These are phyloP conservation scores for Pampus argenteus DNA, from an alignment of 2,797 vertebrate genomes.

Conservation along the genomic window DNA sequence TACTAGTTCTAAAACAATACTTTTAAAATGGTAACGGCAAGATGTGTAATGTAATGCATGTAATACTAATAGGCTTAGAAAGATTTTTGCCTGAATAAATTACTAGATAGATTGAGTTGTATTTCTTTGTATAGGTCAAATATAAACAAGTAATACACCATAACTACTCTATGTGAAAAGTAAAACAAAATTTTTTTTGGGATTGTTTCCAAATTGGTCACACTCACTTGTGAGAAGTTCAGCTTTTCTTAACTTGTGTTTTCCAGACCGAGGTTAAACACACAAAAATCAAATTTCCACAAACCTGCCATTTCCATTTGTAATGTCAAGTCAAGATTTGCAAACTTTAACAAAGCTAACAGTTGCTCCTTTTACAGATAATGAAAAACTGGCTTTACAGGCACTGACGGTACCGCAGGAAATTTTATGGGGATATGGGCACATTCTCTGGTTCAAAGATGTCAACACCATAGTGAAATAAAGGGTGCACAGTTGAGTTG, in stretches of 20 bases:
- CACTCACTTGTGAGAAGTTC: constrained; percentile 1
- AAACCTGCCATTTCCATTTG: constrained; percentile 14
- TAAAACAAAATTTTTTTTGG: not conserved
- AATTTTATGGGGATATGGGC: constrained; percentile 36
- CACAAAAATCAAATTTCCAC: constrained; percentile 31
- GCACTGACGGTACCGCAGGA: constrained; percentile 32
- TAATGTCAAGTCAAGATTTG: constrained; percentile 31
- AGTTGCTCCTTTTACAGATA: constrained; percentile 51
- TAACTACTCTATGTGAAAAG: no score
- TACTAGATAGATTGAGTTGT: not conserved
- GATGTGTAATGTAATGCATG: no score
- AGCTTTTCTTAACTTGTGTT: constrained; percentile 35
- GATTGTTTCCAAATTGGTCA: constrained; percentile 3
- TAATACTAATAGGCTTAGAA: not conserved
- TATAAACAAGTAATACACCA: not conserved
- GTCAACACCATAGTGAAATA: constrained; percentile 54
- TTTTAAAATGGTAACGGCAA: no score
- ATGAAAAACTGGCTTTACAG: constrained; percentile 51
- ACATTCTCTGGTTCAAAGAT: constrained; percentile 43
- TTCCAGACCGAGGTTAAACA: constrained; percentile 47
- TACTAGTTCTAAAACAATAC: no score
- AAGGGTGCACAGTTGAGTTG: constrained; percentile 51
- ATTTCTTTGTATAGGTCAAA: not conserved
- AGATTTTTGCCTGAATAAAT: no score
- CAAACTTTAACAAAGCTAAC: constrained; percentile 42